phyloP scores from a whole-genome alignment of 1,140 invertebrate species.

The Drosophila repletoides region DNA sequence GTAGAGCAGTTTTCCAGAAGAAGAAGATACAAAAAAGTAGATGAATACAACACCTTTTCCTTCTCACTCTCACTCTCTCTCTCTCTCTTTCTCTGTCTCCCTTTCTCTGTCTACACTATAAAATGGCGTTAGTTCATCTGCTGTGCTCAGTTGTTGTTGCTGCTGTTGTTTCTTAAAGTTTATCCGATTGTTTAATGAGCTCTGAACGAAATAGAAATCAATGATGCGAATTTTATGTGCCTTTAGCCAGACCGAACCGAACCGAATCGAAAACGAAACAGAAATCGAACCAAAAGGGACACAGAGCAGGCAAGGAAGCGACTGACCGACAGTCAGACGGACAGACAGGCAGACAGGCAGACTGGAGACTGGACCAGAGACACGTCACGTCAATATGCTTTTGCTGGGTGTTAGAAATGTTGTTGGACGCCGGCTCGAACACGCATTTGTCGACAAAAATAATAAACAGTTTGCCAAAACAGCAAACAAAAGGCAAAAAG shows the following conservation, averaged over 20 bases:
- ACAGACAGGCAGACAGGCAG: neutral
- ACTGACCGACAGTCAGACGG: neutral
- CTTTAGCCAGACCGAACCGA: constrained; percentile 20
- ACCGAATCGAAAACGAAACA: constrained; percentile 7
- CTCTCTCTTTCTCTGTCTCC: neutral
- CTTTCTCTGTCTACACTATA: neutral
- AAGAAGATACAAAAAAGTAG: too few species aligned
- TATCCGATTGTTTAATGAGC: constrained; percentile 63
- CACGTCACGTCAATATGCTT: constrained; percentile 44
- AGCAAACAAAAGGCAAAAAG: constrained; percentile 32
- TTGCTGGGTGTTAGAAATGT: constrained; percentile 26
- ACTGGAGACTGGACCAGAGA: constrained; percentile 5
- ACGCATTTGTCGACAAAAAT: constrained; percentile 51
- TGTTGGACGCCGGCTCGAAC: constrained; percentile 2
- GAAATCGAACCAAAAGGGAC: neutral
- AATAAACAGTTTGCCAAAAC: constrained; percentile 47
- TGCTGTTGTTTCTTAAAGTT: constrained; percentile 48
- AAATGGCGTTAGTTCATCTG: constrained; percentile 35
- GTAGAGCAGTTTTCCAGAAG: constrained; percentile 9
- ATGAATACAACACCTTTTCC: too few species aligned
- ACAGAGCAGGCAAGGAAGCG: neutral
- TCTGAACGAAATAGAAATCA: constrained; percentile 60
- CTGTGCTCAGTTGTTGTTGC: constrained; percentile 1
- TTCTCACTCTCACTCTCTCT: neutral
- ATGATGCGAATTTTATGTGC: constrained; percentile 60